Percentiles rank a stretch among this genome's conserved stretches.
Evolutionary conservation across 2,888 invertebrate genomes (phyloP).

Genomic region (Drosophila mulleri): DNA sequence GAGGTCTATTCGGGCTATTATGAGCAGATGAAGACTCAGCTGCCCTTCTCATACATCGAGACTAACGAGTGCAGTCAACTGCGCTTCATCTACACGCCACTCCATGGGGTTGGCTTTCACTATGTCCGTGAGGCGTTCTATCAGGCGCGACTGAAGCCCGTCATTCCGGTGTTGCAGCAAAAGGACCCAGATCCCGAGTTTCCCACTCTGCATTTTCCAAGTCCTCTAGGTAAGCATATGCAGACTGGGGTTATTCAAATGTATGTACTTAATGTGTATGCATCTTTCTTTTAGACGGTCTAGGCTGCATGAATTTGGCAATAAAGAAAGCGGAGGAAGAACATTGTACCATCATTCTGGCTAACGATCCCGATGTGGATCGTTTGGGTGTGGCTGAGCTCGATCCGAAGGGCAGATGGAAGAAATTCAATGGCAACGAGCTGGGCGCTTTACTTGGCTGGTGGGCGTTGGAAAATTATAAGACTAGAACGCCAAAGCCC

Average conservation of each 20-base stretch:
- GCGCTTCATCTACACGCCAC: conserved; percentile 95
- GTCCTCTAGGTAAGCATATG: conserved; percentile 89
- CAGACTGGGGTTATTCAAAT: not conserved
- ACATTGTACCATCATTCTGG: conserved; percentile 91
- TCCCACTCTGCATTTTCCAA: conserved; percentile 97
- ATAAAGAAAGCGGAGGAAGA: conserved; percentile 91
- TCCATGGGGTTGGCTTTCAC: conserved; percentile 98
- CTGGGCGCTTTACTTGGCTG: conserved; percentile 96
- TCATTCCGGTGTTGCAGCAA: conserved; percentile 87
- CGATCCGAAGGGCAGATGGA: conserved; percentile 85
- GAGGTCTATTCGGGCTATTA: conserved; percentile 90
- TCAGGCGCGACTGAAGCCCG: conserved; percentile 89
- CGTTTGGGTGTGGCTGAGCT: conserved; percentile 97
- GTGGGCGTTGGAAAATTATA: conserved; percentile 92
- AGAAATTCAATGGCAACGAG: conserved; percentile 95
- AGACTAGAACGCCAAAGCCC: conserved; percentile 83
- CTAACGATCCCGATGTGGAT: conserved; percentile 99
- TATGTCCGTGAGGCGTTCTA: conserved; percentile 92
- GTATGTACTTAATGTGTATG: not conserved
- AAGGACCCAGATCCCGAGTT: conserved; percentile 97
- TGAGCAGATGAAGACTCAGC: conserved; percentile 86
- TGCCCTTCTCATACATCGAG: conserved; percentile 86
- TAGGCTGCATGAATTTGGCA: conserved; percentile 90
- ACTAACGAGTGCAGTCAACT: conserved; percentile 87
- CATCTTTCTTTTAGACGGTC: conserved; percentile 88